These are phyloP conservation scores for Trematocara zebra DNA, from an alignment of 2,113 vertebrate species.

Conservation along the genomic window DNA sequence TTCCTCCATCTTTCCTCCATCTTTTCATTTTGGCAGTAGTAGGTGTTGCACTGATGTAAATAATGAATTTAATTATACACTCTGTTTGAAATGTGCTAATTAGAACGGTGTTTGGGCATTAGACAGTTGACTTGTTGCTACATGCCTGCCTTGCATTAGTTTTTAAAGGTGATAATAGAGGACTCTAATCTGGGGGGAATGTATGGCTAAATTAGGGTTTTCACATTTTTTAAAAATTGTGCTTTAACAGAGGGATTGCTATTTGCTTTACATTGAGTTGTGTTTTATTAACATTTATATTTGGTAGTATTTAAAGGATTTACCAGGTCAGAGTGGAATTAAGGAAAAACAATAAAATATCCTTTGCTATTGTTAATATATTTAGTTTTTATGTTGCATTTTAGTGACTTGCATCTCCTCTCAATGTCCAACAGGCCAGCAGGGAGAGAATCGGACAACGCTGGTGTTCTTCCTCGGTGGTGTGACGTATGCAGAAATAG, in stretches of 20 bases:
- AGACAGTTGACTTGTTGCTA: slow-evolving; percentile 39
- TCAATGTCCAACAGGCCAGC: slow-evolving; percentile 78
- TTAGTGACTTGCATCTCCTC: background rate
- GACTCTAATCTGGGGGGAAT: background rate
- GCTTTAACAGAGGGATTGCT: background rate
- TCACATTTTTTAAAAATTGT: background rate
- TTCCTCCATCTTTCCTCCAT: background rate
- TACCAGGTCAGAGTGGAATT: background rate
- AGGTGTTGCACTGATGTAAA: slow-evolving; percentile 22
- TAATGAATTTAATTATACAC: slow-evolving; percentile 45
- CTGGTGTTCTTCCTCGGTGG: slow-evolving; percentile 96
- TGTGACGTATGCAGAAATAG: slow-evolving; percentile 91
- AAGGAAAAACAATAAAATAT: background rate
- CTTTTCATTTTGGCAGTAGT: background rate
- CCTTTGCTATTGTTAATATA: background rate
- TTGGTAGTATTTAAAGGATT: background rate
- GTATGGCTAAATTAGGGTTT: slow-evolving; percentile 1
- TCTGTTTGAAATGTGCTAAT: slow-evolving; percentile 55
- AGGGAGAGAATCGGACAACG: slow-evolving; percentile 91
- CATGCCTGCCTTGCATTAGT: slow-evolving; percentile 27
- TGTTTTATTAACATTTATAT: background rate
- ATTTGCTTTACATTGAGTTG: background rate
- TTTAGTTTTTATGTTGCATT: background rate
- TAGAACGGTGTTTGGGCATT: slow-evolving; percentile 33
- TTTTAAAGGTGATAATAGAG: slow-evolving; percentile 59